Evolutionary conservation across 1,140 invertebrate species (phyloP), one percentile per base, ranked within the genome.

Genomic region (Calliphora vicina): DNA sequence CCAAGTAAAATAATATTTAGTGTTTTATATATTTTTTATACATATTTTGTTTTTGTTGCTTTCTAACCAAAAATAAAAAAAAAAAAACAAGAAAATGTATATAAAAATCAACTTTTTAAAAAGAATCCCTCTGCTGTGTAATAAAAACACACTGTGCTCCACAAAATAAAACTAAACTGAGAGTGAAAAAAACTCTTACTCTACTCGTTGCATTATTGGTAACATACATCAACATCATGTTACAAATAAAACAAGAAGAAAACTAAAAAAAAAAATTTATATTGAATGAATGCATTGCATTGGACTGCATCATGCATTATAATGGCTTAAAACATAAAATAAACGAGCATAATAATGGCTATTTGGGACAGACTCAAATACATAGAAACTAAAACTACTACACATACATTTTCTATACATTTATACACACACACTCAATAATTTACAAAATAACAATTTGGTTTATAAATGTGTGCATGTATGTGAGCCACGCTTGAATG

Each of bases 281-380:
- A 35, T 35, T 35, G 35, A 35, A 35, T 35, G 73, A 76, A 76
- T 76, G 27, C 73, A 76, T 73, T 29, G 61, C 45, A 50, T 73
- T 73, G 25, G 20, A 15, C 35, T 73, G 25, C 73, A 76, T 76
- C 73, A 43, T 76, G 73, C 73, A 76, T 76, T 76, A 76, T 76
- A 76, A 76, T 76, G 72, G 73, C 29, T 76, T 76, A 42, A 76
- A 76, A 76, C 29, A 76, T 76, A 76, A 76, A 76, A 76, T 76
- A 76, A 76, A 76, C 73, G 73, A 35, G 15, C 29, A 20, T 76
- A 42, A 76, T 76, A 35, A 76, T 76, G 12, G 73, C 29, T 76
- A 76, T 76, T 76, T 76, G 27, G 73, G 73, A 76, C 73, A 76
- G 12, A 50, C 10, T 50, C 1, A 13, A 1, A 42, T 43, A 76